Percentiles rank a stretch among this genome's conserved stretches.
phyloP scores from a whole-genome alignment of 2,113 vertebrate genomes.

The Fulica atra region DNA sequence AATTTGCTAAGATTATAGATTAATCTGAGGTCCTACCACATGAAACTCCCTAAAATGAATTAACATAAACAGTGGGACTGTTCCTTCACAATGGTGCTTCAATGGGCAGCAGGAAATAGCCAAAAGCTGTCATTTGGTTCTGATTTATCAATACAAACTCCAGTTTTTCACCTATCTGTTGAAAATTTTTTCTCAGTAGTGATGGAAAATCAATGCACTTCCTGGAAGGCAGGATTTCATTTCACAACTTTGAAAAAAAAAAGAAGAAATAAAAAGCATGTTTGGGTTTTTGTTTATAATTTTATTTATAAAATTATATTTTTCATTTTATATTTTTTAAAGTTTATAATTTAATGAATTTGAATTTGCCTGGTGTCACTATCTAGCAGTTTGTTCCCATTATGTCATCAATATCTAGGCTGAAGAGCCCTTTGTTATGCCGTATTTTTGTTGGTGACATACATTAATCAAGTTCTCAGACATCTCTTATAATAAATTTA shows the following conservation, averaged over 20 bases:
- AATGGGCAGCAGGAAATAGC: background rate
- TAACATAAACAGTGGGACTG: background rate
- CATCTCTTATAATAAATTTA: background rate
- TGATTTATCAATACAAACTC: background rate
- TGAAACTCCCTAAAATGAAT: background rate
- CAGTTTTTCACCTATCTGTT: background rate
- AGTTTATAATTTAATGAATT: too few relatives aligned
- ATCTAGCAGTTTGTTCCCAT: background rate
- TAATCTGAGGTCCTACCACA: background rate
- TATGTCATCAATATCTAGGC: background rate
- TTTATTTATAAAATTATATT: too few relatives aligned
- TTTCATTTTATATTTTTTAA: too few relatives aligned
- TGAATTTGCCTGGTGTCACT: background rate
- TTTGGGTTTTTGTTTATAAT: too few relatives aligned
- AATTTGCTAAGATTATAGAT: background rate
- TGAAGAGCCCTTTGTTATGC: background rate
- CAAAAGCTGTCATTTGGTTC: background rate
- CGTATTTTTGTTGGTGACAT: background rate
- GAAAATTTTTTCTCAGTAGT: background rate
- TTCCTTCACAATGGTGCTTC: background rate
- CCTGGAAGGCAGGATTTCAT: conserved; percentile 1
- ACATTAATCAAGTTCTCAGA: background rate
- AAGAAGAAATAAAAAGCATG: background rate
- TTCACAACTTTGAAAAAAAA: background rate
- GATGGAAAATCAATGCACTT: background rate